phyloP scores from a whole-genome alignment of 2,113 vertebrate genomes.

The Colistium nudipinnis region DNA sequence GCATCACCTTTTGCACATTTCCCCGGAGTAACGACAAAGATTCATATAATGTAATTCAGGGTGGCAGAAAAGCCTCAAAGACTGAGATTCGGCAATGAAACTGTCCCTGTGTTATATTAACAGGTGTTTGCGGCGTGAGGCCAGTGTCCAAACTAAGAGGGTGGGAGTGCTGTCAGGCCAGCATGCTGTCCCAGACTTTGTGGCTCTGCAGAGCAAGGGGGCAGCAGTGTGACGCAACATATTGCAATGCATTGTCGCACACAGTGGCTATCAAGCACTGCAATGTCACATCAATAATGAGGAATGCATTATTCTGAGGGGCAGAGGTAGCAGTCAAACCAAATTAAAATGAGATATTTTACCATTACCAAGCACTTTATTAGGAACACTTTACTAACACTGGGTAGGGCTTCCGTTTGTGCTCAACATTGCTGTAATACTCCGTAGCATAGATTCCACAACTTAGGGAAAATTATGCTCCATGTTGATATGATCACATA shows the following conservation, averaged over 20 bases:
- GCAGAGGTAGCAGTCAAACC: neutral
- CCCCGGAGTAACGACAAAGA: neutral
- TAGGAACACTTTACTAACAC: neutral
- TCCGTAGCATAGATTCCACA: neutral
- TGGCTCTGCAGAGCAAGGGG: constrained; percentile 20
- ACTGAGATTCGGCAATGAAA: neutral
- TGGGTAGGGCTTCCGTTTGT: neutral
- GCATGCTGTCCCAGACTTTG: constrained; percentile 8
- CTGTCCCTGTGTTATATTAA: neutral
- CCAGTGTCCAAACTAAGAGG: constrained; percentile 21
- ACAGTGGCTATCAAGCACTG: neutral
- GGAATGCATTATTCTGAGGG: neutral
- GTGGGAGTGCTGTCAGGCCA: constrained; percentile 37
- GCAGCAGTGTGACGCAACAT: constrained; percentile 53
- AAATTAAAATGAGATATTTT: neutral
- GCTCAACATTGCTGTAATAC: no score
- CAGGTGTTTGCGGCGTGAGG: constrained; percentile 23
- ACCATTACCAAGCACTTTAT: neutral
- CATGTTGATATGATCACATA: no score
- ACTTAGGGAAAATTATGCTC: neutral
- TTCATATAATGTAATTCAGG: constrained; percentile 23
- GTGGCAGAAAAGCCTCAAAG: constrained; percentile 8
- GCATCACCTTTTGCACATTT: neutral
- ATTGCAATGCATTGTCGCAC: constrained; percentile 14
- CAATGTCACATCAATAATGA: constrained; percentile 15